Evolutionary conservation across 2,888 invertebrate species (phyloP).

Genomic region (Polietes domitor): DNA sequence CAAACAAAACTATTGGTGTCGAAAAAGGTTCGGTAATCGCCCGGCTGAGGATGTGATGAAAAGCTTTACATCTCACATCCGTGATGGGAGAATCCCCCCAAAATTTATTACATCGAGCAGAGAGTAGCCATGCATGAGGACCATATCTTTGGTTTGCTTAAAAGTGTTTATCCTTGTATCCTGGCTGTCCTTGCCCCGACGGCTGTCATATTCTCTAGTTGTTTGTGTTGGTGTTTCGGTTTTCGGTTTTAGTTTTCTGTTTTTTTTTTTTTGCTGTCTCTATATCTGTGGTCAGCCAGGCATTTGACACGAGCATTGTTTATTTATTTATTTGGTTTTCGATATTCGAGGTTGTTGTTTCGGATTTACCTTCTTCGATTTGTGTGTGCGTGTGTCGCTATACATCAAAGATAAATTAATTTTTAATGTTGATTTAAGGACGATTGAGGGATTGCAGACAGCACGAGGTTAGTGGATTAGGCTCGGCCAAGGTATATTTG

Average conservation of each 20-base stretch:
- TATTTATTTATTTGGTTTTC: slow-evolving; percentile 6
- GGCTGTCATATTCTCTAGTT: background rate
- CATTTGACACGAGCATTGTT: slow-evolving; percentile 26
- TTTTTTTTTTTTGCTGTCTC: background rate
- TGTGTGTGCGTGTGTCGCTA: background rate
- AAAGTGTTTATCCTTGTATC: background rate
- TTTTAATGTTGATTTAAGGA: background rate
- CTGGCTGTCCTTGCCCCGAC: background rate
- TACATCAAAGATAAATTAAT: slow-evolving; percentile 19
- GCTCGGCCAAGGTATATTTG: no score
- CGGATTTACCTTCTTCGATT: background rate
- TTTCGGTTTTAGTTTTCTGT: background rate
- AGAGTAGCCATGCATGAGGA: background rate
- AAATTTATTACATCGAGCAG: background rate
- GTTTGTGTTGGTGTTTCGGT: background rate
- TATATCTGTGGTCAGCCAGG: slow-evolving; percentile 18
- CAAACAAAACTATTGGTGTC: slow-evolving; percentile 1
- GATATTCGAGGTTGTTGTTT: background rate
- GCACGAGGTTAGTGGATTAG: no score
- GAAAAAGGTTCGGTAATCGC: background rate
- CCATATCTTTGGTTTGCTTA: background rate
- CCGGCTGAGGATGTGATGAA: background rate
- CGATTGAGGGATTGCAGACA: background rate
- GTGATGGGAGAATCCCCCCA: slow-evolving; percentile 13
- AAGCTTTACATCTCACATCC: background rate